A percentile compares a stretch with the other conserved stretches of the same genome.
Evolutionary conservation across 2,888 invertebrate species (phyloP).

Genomic region (Lasioglossum morio): DNA sequence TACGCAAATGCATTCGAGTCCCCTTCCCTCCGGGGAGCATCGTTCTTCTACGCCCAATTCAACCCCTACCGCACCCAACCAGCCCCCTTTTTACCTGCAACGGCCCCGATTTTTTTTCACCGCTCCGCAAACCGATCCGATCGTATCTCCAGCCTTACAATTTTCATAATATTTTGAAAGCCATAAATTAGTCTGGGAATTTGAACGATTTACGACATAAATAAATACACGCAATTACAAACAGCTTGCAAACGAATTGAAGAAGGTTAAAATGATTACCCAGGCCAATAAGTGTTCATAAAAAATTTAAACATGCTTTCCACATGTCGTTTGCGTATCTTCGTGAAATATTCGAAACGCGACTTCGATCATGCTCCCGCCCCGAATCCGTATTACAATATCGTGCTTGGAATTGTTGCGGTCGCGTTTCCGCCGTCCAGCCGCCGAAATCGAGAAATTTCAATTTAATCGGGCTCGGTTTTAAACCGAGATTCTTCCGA

Average conservation of each 20-base stretch:
- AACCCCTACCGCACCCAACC: neutral
- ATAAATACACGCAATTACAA: too few species aligned
- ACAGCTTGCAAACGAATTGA: too few species aligned
- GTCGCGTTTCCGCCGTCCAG: conserved; percentile 9
- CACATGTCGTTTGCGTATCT: neutral
- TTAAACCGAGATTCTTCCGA: conserved; percentile 49
- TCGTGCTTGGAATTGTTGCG: conserved; percentile 47
- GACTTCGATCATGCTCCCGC: neutral
- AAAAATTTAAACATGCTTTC: too few species aligned
- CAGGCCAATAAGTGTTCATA: too few species aligned
- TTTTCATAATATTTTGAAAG: too few species aligned
- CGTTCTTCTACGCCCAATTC: neutral
- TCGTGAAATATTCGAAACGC: conserved; percentile 24
- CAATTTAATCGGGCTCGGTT: conserved; percentile 46
- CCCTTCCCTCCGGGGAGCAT: neutral
- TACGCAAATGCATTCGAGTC: conserved; percentile 37
- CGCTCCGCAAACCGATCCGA: neutral
- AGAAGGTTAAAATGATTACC: too few species aligned
- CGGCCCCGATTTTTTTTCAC: neutral
- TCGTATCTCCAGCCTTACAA: neutral
- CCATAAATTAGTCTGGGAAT: too few species aligned
- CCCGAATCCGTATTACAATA: conserved; percentile 12
- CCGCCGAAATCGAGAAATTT: conserved; percentile 38
- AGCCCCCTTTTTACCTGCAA: neutral
- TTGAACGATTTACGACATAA: too few species aligned